Conservation (phyloP, 2,797 vertebrate genomes). For the Huso huso region DNA sequence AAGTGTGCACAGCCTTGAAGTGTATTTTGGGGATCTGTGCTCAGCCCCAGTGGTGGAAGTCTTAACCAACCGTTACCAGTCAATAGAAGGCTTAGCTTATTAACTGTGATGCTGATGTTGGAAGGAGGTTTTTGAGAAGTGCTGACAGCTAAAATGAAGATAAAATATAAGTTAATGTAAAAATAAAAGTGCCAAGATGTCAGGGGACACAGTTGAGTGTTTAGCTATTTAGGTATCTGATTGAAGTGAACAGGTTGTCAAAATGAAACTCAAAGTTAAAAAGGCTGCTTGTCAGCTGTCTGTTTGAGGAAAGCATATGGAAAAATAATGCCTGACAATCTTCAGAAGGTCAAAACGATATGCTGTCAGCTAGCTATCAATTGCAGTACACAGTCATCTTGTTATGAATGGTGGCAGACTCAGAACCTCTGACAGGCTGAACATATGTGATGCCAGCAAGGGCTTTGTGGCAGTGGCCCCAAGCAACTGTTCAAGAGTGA, state of each 20-base stretch:
- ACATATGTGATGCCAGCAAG: neutral
- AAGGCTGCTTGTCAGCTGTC: slow-evolving; percentile 13
- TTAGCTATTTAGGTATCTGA: slow-evolving; percentile 2
- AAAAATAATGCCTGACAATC: slow-evolving; percentile 8
- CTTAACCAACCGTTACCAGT: slow-evolving; percentile 2
- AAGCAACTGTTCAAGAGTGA: neutral
- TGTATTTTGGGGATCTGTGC: slow-evolving; percentile 13
- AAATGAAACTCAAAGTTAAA: slow-evolving; percentile 5
- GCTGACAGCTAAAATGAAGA: slow-evolving; percentile 10
- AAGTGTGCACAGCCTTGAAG: slow-evolving; percentile 65
- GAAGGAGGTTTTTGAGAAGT: neutral
- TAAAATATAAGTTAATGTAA: slow-evolving; percentile 14
- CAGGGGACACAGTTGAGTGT: neutral
- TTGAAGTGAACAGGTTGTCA: neutral
- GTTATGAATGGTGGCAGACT: slow-evolving; percentile 12
- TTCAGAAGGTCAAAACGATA: slow-evolving; percentile 14
- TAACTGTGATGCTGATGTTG: slow-evolving; percentile 3
- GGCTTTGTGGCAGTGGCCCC: slow-evolving; percentile 5
- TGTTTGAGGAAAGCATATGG: slow-evolving; percentile 6
- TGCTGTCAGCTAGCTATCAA: slow-evolving; percentile 10
- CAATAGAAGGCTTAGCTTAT: slow-evolving; percentile 3
- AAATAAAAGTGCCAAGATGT: slow-evolving; percentile 2
- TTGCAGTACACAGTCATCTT: slow-evolving; percentile 9
- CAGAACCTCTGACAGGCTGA: neutral
- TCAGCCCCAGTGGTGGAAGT: neutral